Evolutionary conservation across 2,888 invertebrate genomes (phyloP).

Genomic region (Aleiodes alternator): DNA sequence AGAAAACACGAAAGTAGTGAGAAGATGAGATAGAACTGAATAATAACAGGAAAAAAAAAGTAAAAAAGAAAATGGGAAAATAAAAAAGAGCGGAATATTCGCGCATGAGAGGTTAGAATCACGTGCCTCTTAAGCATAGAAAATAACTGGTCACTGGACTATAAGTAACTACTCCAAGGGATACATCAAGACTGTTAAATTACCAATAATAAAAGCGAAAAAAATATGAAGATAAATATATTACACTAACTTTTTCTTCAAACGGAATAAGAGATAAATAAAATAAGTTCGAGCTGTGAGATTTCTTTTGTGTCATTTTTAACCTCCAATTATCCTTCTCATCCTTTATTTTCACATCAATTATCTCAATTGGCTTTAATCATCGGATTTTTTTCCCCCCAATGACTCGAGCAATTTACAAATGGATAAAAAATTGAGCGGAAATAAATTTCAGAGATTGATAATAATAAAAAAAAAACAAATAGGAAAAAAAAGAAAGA

Average conservation of each 20-base stretch:
- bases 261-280: too few species aligned
- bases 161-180: constrained; percentile 5
- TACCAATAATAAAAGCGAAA: background rate
- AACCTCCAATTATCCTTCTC: background rate
- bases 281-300: background rate
- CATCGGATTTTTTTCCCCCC: constrained; percentile 18
- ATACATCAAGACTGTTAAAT: background rate
- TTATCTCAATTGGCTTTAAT: constrained; percentile 44
- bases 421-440: constrained; percentile 12
- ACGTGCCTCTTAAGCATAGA: constrained; percentile 25
- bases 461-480: constrained; percentile 4
- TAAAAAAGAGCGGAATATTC: background rate
- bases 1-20: constrained; percentile 26
- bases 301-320: constrained; percentile 24
- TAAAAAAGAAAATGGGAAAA: background rate
- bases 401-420: constrained; percentile 25
- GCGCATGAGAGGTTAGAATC: background rate
- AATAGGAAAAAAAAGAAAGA: constrained; percentile 2
- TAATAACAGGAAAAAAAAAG: constrained; percentile 3
- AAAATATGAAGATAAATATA: too few species aligned
- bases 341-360: background rate
- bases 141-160: constrained; percentile 21
- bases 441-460: constrained; percentile 24
- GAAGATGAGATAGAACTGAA: constrained; percentile 26
- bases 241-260: too few species aligned